Evolutionary conservation across 2,888 invertebrate species (phyloP), one percentile per base, ranked within the genome.

Genomic region (Limulus polyphemus): DNA sequence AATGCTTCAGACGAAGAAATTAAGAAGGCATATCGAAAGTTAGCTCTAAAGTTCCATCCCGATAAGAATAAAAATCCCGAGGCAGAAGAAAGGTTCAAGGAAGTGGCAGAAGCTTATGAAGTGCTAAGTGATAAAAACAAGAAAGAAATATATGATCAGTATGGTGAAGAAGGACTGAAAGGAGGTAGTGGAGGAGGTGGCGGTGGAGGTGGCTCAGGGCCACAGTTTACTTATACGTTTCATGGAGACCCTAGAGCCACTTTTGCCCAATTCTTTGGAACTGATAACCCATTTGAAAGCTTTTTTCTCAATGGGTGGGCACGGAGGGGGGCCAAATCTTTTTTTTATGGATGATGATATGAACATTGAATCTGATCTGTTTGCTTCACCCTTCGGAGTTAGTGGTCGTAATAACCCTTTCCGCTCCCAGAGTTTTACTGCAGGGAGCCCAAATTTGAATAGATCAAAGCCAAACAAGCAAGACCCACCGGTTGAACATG

Each of bases 221-320:
- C 83, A 11, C 82, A 83, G 69, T 88, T 83, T 80, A 83, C 86
- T 61, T 95, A 94, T 80, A 83, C 86, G 56, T 32, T 32, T 32
- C 92, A 93, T 74, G 93, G 93, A 1, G 97, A 99, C 79, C 94
- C 98, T 16, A 82, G 88, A 69, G 94, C 94, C 49, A 98, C 98
- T 32, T 99, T 99, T 77, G 90, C 92, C 0, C 94, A 95, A 78
- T 97, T 98, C 82, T 99, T 99, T 76, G 93, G 94, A 10, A 88
- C 89, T 1, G 85, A 91, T 52, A 90, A 90, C 77, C 98, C 98
- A n/a, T 99, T 95, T 79, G 87, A 88, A 62, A 82, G 84, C 47
- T 91, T 93, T 81, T 32, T 95, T 92, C 76, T 83, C 70, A 12
- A 32, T 32, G 32, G 67, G 65, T 56, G 63, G 62, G 12, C 47